Evolutionary conservation across 1,140 invertebrate species (phyloP).

Genomic region (Phthorimaea operculella): DNA sequence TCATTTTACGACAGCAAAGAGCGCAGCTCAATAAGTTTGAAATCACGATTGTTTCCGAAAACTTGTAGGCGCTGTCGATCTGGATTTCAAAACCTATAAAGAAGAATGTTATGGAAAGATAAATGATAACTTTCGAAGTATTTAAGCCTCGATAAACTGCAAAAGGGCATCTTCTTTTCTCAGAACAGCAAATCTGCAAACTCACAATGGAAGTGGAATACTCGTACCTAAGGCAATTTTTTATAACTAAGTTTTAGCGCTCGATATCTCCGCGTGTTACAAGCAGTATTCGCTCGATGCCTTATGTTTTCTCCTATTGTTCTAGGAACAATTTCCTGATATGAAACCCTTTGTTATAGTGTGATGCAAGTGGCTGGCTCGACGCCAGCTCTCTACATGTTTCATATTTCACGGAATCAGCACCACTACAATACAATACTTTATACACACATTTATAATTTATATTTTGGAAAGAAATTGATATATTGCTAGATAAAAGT

Average conservation of each 20-base stretch:
- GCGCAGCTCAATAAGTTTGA: too few relatives aligned
- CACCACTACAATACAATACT: conserved; percentile 30
- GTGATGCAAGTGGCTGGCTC: conserved; percentile 47
- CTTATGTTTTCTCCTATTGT: conserved; percentile 49
- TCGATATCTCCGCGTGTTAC: not conserved
- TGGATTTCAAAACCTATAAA: conserved; percentile 6
- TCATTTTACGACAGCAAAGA: too few relatives aligned
- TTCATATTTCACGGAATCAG: conserved; percentile 56
- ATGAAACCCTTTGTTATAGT: conserved; percentile 53
- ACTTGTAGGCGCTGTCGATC: too few relatives aligned
- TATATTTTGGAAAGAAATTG: not conserved
- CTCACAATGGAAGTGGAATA: not conserved
- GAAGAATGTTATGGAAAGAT: not conserved
- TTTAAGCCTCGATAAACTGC: not conserved
- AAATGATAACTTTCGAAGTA: not conserved
- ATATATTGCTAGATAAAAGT: too few relatives aligned
- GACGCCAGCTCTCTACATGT: conserved; percentile 44
- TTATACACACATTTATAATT: conserved; percentile 10
- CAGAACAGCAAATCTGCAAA: not conserved
- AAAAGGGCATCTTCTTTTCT: not conserved
- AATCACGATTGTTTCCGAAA: too few relatives aligned
- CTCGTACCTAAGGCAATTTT: not conserved
- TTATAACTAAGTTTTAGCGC: not conserved
- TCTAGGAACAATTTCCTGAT: conserved; percentile 53
- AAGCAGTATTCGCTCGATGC: conserved; percentile 4